phyloP scores from a whole-genome alignment of 2,888 invertebrate genomes.

The Rosalia funebris region DNA sequence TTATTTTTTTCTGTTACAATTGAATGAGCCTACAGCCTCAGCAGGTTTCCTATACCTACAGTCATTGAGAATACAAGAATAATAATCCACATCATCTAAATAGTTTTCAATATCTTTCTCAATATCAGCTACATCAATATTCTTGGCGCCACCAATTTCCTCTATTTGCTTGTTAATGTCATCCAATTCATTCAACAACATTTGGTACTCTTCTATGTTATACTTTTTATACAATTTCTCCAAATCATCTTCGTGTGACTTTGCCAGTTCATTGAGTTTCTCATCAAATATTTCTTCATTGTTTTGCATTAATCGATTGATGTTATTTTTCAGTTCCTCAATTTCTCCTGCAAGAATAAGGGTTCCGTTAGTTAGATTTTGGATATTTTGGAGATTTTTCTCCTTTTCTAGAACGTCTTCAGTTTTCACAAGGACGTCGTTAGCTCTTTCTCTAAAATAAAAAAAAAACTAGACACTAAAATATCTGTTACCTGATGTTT shows the following conservation, averaged over 20 bases:
- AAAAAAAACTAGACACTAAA: constrained; percentile 5
- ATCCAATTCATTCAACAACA: constrained; percentile 9
- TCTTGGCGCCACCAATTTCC: not conserved
- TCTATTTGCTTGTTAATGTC: constrained; percentile 3
- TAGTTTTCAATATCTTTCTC: constrained; percentile 16
- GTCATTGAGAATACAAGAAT: constrained; percentile 13
- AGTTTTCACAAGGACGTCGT: constrained; percentile 4
- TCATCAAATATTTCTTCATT: constrained; percentile 2
- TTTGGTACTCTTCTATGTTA: not conserved
- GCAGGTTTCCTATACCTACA: constrained; percentile 11
- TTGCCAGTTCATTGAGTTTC: constrained; percentile 2
- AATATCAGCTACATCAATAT: not conserved
- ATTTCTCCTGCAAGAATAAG: constrained; percentile 9
- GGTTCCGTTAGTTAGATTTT: constrained; percentile 12
- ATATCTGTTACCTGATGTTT: too few relatives aligned
- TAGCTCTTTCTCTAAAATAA: constrained; percentile 6
- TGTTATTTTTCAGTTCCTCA: constrained; percentile 7
- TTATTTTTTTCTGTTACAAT: constrained; percentile 1
- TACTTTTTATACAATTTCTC: constrained; percentile 18
- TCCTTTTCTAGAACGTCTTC: constrained; percentile 10
- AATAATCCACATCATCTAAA: constrained; percentile 14
- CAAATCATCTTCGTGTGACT: constrained; percentile 2
- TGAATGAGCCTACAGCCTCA: not conserved
- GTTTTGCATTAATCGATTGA: not conserved
- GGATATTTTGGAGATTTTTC: constrained; percentile 2